Conservation (phyloP, 2,797 vertebrate species). For the Sternotherus odoratus region DNA sequence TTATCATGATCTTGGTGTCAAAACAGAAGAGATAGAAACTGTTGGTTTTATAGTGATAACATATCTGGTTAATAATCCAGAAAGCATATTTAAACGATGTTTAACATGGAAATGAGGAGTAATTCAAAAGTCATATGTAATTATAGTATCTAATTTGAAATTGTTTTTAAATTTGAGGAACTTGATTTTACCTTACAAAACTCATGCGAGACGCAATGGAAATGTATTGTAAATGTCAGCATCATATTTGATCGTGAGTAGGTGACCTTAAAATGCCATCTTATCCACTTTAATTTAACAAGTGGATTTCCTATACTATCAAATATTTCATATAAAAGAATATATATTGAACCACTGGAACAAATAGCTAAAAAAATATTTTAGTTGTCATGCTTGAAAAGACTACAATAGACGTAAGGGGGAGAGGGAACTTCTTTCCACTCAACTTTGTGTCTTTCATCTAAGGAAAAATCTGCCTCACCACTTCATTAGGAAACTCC, state of each 20-base stretch:
- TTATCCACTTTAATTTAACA: slow-evolving; percentile 86
- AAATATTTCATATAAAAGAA: slow-evolving; percentile 84
- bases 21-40: background rate
- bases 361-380: slow-evolving; percentile 67
- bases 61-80: background rate
- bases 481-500: background rate
- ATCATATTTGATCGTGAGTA: slow-evolving; percentile 84
- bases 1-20: background rate
- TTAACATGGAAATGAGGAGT: background rate
- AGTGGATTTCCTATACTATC: slow-evolving; percentile 85
- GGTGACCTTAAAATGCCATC: slow-evolving; percentile 90
- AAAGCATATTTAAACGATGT: background rate
- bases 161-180: slow-evolving; percentile 53
- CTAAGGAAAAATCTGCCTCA: background rate
- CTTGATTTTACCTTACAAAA: slow-evolving; percentile 62
- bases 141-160: slow-evolving; percentile 55
- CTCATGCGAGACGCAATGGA: slow-evolving; percentile 81
- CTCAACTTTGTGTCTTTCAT: fast-evolving
- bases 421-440: fast-evolving
- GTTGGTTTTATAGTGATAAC: background rate
- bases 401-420: fast-evolving
- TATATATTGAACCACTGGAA: slow-evolving; percentile 77
- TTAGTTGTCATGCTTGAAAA: slow-evolving; percentile 47
- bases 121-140: slow-evolving; percentile 29
- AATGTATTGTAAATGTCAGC: slow-evolving; percentile 90